Conservation (phyloP, 2,888 invertebrate genomes). For the Cantharis rustica region DNA sequence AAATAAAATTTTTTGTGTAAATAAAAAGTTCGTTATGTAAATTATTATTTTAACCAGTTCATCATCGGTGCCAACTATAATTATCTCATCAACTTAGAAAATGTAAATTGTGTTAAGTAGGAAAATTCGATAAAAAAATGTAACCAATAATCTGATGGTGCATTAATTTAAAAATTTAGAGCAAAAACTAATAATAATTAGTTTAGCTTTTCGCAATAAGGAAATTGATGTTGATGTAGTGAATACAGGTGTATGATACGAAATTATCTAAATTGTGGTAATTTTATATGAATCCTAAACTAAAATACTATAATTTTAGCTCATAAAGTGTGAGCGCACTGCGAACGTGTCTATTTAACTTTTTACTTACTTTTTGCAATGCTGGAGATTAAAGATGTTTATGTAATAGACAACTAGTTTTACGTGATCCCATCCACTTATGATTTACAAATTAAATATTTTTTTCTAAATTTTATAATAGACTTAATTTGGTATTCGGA, state of each 20-base stretch:
- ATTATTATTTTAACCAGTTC: not conserved
- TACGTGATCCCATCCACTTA: not conserved
- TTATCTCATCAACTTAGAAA: not conserved
- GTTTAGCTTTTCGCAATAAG: conserved; percentile 1
- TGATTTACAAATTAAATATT: not conserved
- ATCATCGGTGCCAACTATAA: not conserved
- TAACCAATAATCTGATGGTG: not conserved
- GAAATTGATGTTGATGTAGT: conserved; percentile 3
- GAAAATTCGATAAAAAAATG: not conserved
- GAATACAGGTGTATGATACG: conserved; percentile 10
- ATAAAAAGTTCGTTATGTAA: not conserved
- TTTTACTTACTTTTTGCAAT: not conserved
- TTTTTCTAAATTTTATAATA: not conserved
- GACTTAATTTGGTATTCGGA: not conserved
- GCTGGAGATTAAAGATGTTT: not conserved
- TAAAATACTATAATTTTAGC: conserved; percentile 20
- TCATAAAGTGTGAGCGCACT: conserved; percentile 13
- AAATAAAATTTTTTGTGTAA: not conserved
- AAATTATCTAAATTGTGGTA: conserved; percentile 21
- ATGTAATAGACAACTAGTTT: conserved; percentile 1
- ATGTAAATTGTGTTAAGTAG: not conserved
- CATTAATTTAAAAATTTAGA: not conserved
- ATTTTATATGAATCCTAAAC: conserved; percentile 4
- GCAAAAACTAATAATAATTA: not conserved
- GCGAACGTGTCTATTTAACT: conserved; percentile 14